Evolutionary conservation across 1,140 invertebrate species (phyloP).

Genomic region (Diplogasteroides magnus): DNA sequence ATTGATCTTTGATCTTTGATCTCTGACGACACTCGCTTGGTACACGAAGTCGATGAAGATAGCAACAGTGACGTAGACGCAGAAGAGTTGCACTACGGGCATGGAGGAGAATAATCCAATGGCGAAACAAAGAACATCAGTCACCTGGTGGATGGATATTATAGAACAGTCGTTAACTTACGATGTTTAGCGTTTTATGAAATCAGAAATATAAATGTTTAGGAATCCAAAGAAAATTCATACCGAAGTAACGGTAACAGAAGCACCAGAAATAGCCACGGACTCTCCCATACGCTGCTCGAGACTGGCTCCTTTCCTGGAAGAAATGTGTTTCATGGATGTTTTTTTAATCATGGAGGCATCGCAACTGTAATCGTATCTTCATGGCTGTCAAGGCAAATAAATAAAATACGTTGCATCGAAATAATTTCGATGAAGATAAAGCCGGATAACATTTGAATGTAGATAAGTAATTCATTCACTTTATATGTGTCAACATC

Average conservation of each 20-base stretch:
- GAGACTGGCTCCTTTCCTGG: constrained; percentile 30
- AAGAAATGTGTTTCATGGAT: constrained; percentile 6
- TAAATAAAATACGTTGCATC: too few species aligned
- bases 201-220: neutral
- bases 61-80: constrained; percentile 47
- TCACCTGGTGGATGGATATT: neutral
- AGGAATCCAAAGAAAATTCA: neutral
- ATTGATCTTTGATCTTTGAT: neutral
- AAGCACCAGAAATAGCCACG: constrained; percentile 49
- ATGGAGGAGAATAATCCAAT: constrained; percentile 49
- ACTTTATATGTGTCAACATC: constrained; percentile 3
- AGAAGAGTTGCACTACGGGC: constrained; percentile 49
- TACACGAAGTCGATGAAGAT: constrained; percentile 48
- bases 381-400: too few species aligned
- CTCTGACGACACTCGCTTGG: constrained; percentile 28
- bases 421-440: too few species aligned
- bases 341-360: constrained; percentile 17
- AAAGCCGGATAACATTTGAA: too few species aligned
- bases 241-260: constrained; percentile 47
- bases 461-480: too few species aligned
- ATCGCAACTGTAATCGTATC: constrained; percentile 12
- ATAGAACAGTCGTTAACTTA: too few species aligned
- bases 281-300: constrained; percentile 43
- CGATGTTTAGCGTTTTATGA: too few species aligned
- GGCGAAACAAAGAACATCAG: constrained; percentile 50